Percentiles rank a stretch among this genome's conserved stretches.
phyloP scores from a whole-genome alignment of 2,113 vertebrate species.

The Osmerus mordax region DNA sequence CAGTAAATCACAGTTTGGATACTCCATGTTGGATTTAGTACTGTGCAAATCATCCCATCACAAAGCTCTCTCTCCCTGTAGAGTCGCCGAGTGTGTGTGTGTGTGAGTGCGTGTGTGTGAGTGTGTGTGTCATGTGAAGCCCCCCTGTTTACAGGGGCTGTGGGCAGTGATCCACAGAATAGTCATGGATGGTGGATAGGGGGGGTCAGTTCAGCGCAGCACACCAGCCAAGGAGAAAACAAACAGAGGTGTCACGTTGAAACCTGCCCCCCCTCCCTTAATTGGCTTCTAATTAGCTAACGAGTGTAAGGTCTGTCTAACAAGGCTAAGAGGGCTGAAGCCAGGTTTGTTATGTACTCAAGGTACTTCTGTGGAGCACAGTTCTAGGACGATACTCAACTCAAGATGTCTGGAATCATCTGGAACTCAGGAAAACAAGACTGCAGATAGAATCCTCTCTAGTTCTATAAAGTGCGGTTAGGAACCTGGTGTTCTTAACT shows the following conservation, averaged over 20 bases:
- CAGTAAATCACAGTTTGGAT: not conserved
- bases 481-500: too few relatives aligned
- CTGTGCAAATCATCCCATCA: too few relatives aligned
- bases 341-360: too few relatives aligned
- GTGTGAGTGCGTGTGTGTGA: slow-evolving; percentile 12
- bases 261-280: slow-evolving; percentile 44
- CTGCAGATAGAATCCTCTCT: too few relatives aligned
- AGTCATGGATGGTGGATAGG: slow-evolving; percentile 26
- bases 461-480: too few relatives aligned
- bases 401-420: too few relatives aligned
- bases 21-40: too few relatives aligned
- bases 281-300: slow-evolving; percentile 62
- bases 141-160: slow-evolving; percentile 49
- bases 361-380: too few relatives aligned
- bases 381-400: too few relatives aligned
- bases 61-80: not conserved
- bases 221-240: slow-evolving; percentile 45
- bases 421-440: too few relatives aligned
- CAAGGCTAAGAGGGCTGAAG: not conserved
- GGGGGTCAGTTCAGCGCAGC: slow-evolving; percentile 41
- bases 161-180: slow-evolving; percentile 46
- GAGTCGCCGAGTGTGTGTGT: not conserved
- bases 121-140: slow-evolving; percentile 45
- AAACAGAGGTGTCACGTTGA: slow-evolving; percentile 54
- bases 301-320: not conserved